Conservation (phyloP, 2,888 invertebrate genomes). For the Orthosia gracilis region DNA sequence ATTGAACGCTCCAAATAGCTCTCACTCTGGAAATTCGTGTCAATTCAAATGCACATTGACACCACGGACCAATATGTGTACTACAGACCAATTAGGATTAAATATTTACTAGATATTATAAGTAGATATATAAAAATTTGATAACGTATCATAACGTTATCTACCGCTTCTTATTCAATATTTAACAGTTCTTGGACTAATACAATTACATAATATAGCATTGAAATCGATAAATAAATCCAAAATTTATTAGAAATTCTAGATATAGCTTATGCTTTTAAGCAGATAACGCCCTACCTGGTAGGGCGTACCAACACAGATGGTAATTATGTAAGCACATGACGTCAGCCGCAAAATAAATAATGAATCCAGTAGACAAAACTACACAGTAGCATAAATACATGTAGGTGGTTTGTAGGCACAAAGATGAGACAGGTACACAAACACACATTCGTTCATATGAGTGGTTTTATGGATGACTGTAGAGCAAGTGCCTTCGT, state of each 20-base stretch:
- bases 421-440: conserved; percentile 28
- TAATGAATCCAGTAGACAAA: conserved; percentile 13
- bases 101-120: not conserved
- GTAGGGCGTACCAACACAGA: not conserved
- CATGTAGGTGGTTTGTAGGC: conserved; percentile 35
- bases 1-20: conserved; percentile 58
- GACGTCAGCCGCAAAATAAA: conserved; percentile 29
- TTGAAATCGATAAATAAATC: conserved; percentile 16
- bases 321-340: conserved; percentile 5
- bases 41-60: conserved; percentile 16
- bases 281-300: conserved; percentile 6
- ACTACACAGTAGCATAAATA: conserved; percentile 8
- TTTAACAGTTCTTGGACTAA: conserved; percentile 18
- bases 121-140: conserved; percentile 8
- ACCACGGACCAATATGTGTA: not conserved
- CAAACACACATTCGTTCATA: conserved; percentile 23
- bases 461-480: conserved; percentile 44
- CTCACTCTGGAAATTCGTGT: conserved; percentile 29
- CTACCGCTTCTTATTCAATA: conserved; percentile 33
- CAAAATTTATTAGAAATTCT: not conserved
- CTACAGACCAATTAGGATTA: conserved; percentile 22
- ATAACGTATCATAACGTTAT: conserved; percentile 33
- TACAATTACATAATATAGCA: conserved; percentile 20
- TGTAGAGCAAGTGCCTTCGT: conserved; percentile 58
- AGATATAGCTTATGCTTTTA: not conserved